Evolutionary conservation across 2,113 vertebrate genomes (phyloP).

Genomic region (Caloenas nicobarica): DNA sequence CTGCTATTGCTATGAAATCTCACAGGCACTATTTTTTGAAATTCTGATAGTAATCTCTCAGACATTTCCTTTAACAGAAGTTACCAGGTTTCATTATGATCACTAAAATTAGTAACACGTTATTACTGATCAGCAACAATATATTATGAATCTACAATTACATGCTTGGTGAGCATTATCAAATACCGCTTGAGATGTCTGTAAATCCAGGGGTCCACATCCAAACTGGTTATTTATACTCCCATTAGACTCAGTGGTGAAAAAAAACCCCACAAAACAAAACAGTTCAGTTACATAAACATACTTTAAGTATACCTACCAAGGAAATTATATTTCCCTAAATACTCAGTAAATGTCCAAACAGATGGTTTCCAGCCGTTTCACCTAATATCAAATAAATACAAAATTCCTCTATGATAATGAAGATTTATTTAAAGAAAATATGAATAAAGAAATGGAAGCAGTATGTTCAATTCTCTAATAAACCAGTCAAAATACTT

Average conservation of each 20-base stretch:
- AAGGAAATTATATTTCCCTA: not conserved
- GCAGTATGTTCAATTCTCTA: not conserved
- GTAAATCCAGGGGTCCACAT: not conserved
- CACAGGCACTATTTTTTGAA: not conserved
- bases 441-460: not conserved
- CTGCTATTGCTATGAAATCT: not conserved
- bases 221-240: not conserved
- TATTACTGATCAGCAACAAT: not conserved
- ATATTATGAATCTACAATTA: not conserved
- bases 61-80: not conserved
- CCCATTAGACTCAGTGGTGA: not conserved
- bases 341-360: not conserved
- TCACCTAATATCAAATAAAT: not conserved
- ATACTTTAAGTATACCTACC: not conserved
- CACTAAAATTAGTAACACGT: not conserved
- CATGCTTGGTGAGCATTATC: not conserved
- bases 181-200: not conserved
- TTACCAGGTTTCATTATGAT: not conserved
- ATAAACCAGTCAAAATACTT: not conserved
- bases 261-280: not conserved
- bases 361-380: not conserved
- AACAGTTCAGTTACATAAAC: not conserved
- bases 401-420: not conserved
- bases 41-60: not conserved
- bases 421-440: not conserved